Evolutionary conservation across 1,140 invertebrate species (phyloP).

Genomic region (Hyles euphorbiae): DNA sequence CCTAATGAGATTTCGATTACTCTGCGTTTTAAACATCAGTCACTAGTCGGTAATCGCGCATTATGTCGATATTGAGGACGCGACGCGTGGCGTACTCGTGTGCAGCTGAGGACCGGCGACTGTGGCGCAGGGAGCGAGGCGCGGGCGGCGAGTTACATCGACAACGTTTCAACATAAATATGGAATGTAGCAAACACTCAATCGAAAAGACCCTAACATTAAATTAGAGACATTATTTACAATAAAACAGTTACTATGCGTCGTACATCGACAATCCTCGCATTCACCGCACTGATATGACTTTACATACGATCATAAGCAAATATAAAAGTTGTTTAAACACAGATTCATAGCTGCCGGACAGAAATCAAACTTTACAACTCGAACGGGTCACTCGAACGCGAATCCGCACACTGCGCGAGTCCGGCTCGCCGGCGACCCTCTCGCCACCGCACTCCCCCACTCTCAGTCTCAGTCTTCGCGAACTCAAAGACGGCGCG

Average conservation of each 20-base stretch:
- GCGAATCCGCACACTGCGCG: constrained; percentile 66
- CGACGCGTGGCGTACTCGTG: background rate
- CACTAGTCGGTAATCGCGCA: constrained; percentile 23
- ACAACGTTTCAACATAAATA: constrained; percentile 74
- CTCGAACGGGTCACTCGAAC: constrained; percentile 56
- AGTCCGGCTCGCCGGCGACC: constrained; percentile 60
- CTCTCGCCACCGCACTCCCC: constrained; percentile 14
- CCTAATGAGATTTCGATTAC: constrained; percentile 47
- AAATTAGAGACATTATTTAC: constrained; percentile 73
- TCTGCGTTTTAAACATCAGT: constrained; percentile 39
- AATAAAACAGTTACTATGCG: constrained; percentile 73
- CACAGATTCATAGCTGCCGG: constrained; percentile 63
- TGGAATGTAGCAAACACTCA: constrained; percentile 74
- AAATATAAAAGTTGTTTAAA: constrained; percentile 76
- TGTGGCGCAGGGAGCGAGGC: background rate
- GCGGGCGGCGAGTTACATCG: constrained; percentile 30
- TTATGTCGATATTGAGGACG: constrained; percentile 11
- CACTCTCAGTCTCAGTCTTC: constrained; percentile 72
- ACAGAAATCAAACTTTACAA: constrained; percentile 68
- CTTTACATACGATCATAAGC: constrained; percentile 58
- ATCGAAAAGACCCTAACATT: constrained; percentile 69
- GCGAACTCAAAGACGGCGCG: constrained; percentile 63
- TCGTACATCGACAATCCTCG: constrained; percentile 69
- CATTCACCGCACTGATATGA: constrained; percentile 70
- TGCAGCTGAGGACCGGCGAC: background rate